Base-by-base conservation (phyloP, 2,113 vertebrate genomes). In the Psettodes erumei region DNA sequence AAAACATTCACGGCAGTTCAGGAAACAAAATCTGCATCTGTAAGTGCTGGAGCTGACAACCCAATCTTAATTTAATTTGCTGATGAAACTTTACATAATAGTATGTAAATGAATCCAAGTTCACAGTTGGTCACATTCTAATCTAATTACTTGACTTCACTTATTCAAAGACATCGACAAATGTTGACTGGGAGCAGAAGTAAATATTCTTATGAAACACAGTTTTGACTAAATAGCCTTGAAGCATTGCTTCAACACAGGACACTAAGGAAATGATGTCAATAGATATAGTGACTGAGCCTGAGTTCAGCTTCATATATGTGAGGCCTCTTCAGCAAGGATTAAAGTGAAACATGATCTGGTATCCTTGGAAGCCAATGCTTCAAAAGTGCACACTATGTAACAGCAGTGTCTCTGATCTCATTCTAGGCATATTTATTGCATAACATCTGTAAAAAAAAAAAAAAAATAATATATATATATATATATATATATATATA, bases 1-100 rank as follows among this genome's bases (percentile, higher is more conserved):
- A 55, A 79, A 76, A 68, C 13, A 48, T 23, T 59, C 32, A 51
- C 30, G 60, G 27, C 18, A 32, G 61, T 60, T 43, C 13, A 37
- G 56, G 42, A 69, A 62, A 43, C 69, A 38, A 54, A 75, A 64
- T 68, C 23, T 66, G 7, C 18, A 51, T 75, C 25, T 40, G 4
- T 32, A 27, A 51, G 21, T 53, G 54, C 15, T 33, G 15, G 18
- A 54, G 16, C 55, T 30, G 75, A 81, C 11, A 47, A 33, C 19
- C 18, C 19, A 23, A 75, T 71, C 67, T 27, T 69, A 33, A 40
- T 67, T 51, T 19, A 3, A 70, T 50, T 42, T 50, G 28, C 45
- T 30, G 12, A 38, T 74, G 19, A 83, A 77, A 61, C 28, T 7
- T n/a, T 18, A 30, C 3, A 18, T 25, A 28, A 47, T 16, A 53